Evolutionary conservation across 2,888 invertebrate species (phyloP).

Genomic region (Apodemia duryi): DNA sequence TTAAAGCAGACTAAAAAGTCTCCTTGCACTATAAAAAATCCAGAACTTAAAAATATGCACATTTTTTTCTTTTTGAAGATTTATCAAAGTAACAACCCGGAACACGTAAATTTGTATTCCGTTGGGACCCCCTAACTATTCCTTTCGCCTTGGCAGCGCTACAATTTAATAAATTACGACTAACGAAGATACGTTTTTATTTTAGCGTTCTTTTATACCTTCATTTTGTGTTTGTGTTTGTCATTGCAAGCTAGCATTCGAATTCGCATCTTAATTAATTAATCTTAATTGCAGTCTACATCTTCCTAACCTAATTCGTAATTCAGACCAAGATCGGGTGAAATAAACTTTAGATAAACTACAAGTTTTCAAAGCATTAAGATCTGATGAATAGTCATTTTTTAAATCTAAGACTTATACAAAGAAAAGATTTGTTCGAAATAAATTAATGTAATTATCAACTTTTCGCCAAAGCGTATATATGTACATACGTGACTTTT

Average conservation of each 20-base stretch:
- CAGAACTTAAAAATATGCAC: no score
- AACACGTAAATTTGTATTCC: slow-evolving; percentile 30
- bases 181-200: slow-evolving; percentile 45
- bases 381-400: no score
- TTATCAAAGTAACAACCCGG: slow-evolving; percentile 1
- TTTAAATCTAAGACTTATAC: no score
- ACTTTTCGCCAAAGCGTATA: no score
- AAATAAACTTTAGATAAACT: no score
- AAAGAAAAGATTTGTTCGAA: no score
- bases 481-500: no score
- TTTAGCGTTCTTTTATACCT: slow-evolving; percentile 40
- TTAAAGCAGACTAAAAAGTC: no score
- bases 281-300: slow-evolving; percentile 3
- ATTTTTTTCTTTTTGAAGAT: neutral
- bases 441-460: no score
- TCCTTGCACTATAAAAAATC: no score
- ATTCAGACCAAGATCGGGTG: neutral
- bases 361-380: no score
- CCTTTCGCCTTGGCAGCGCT: slow-evolving; percentile 42
- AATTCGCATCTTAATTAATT: neutral
- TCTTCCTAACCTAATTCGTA: neutral
- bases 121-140: slow-evolving; percentile 34
- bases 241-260: neutral
- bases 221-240: slow-evolving; percentile 22
- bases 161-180: slow-evolving; percentile 57